Evolutionary conservation across 30 jellyfish, hydroid and myxozoan species (phyloP).

Genomic region (Turritopsis rubra): DNA sequence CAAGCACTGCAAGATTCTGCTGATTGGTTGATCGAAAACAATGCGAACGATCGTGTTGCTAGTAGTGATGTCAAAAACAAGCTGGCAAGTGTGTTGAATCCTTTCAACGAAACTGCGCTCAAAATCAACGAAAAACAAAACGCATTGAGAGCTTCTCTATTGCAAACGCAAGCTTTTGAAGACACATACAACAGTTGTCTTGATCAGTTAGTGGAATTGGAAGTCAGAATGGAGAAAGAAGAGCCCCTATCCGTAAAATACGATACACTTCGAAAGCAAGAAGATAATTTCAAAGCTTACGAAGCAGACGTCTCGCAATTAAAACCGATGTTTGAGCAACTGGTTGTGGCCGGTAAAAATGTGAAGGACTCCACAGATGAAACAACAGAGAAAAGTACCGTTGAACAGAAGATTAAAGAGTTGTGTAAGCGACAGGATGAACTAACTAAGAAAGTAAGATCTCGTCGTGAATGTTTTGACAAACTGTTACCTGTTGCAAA

Average conservation of each 20-base stretch:
- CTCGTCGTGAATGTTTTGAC: constrained; percentile 47
- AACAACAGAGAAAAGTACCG: constrained; percentile 25
- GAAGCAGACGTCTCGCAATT: constrained; percentile 65
- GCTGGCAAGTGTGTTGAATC: constrained; percentile 48
- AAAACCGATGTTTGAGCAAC: constrained; percentile 40
- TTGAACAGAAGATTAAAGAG: constrained; percentile 55
- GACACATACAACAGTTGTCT: constrained; percentile 30
- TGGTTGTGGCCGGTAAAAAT: constrained; percentile 35
- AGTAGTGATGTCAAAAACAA: constrained; percentile 36
- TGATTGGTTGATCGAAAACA: constrained; percentile 59
- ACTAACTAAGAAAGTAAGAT: constrained; percentile 24
- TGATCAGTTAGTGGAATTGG: constrained; percentile 64
- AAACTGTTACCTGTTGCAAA: constrained; percentile 49
- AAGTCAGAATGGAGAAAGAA: constrained; percentile 37
- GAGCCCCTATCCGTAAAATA: constrained; percentile 69
- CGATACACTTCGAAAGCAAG: constrained; percentile 60
- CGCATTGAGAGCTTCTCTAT: constrained; percentile 45
- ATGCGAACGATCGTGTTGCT: constrained; percentile 52
- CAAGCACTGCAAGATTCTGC: constrained; percentile 78
- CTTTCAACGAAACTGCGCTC: constrained; percentile 58
- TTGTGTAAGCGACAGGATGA: constrained; percentile 42
- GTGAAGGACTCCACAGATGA: constrained; percentile 20
- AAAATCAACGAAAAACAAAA: constrained; percentile 78
- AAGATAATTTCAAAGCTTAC: constrained; percentile 53
- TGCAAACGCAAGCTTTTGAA: constrained; percentile 53